Evolutionary conservation across 1,140 invertebrate species (phyloP).

Genomic region (Protaetia brevitarsis): DNA sequence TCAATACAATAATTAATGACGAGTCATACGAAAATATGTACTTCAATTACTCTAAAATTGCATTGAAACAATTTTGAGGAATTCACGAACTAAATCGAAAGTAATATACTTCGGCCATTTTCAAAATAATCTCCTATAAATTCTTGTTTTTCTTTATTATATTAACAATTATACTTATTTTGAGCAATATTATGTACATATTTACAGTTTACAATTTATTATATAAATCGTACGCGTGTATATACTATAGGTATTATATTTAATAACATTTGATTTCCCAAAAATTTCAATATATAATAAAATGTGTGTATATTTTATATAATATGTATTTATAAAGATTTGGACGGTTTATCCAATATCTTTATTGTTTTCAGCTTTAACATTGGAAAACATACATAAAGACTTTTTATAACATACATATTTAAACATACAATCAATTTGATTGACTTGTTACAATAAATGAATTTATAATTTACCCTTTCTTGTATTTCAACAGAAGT

Average conservation of each 20-base stretch:
- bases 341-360: constrained; percentile 32
- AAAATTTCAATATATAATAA: constrained; percentile 18
- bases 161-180: constrained; percentile 27
- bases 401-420: not conserved
- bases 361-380: constrained; percentile 24
- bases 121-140: constrained; percentile 24
- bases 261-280: constrained; percentile 12
- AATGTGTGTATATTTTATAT: not conserved
- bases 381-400: constrained; percentile 10
- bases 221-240: constrained; percentile 26
- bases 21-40: not conserved
- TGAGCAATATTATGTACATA: constrained; percentile 42
- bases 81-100: constrained; percentile 2
- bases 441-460: too few relatives aligned
- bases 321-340: constrained; percentile 23
- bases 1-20: constrained; percentile 29
- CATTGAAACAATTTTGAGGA: not conserved
- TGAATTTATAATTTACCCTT: too few relatives aligned
- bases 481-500: too few relatives aligned
- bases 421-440: too few relatives aligned
- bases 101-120: constrained; percentile 14
- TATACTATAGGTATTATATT: constrained; percentile 18
- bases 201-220: constrained; percentile 34
- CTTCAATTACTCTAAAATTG: not conserved
- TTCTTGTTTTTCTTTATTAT: constrained; percentile 17